Evolutionary conservation across 2,888 invertebrate species (phyloP).

Genomic region (Chymomyza procnemis): DNA sequence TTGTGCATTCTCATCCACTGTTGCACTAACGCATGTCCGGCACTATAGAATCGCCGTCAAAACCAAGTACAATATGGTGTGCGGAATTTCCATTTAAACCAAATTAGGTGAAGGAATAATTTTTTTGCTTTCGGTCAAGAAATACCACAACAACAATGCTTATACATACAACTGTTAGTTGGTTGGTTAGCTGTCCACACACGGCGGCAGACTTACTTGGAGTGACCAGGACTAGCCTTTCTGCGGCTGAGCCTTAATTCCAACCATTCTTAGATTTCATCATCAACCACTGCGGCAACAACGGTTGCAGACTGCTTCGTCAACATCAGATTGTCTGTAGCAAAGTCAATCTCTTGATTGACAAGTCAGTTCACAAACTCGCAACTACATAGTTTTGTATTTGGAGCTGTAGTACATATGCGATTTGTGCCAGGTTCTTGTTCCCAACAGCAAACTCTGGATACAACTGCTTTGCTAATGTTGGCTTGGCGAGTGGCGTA

Average conservation of each 20-base stretch:
- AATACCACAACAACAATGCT: conserved; percentile 48
- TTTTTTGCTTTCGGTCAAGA: conserved; percentile 59
- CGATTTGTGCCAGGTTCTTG: background rate
- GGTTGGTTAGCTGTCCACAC: background rate
- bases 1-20: background rate
- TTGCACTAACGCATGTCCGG: background rate
- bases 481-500: background rate
- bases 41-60: background rate
- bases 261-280: conserved; percentile 53
- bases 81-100: conserved; percentile 76
- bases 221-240: background rate
- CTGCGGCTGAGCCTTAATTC: background rate
- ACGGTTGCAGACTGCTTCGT: conserved; percentile 41
- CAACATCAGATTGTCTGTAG: conserved; percentile 54
- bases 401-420: background rate
- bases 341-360: conserved; percentile 74
- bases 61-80: conserved; percentile 67
- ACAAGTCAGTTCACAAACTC: conserved; percentile 64
- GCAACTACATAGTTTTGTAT: background rate
- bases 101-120: conserved; percentile 71
- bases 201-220: background rate
- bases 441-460: background rate
- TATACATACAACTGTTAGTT: conserved; percentile 29
- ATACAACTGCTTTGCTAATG: conserved; percentile 55
- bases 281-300: conserved; percentile 36